Evolutionary conservation across 1,140 invertebrate species (phyloP), one percentile per base, ranked within the genome.

Genomic region (Lamellibrachia luymesi): DNA sequence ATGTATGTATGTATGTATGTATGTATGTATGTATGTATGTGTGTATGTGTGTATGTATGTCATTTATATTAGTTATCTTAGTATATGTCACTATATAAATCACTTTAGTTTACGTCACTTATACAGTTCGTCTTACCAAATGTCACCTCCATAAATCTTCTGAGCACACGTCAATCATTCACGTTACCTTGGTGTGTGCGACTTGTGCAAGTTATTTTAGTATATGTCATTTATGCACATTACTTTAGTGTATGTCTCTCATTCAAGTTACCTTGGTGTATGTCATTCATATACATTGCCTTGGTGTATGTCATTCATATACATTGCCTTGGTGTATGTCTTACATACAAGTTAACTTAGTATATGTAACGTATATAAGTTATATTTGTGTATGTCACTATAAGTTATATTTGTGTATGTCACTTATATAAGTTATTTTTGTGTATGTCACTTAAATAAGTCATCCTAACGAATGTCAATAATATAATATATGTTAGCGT

Each of bases 1-100:
- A 51, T 91, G 90, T 91, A 51, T 91, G 90, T 91, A 50, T 91
- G 90, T 13, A 50, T 91, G 25, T 91, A 22, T 25, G 90, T 91
- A 22, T 25, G n/a, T 91, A 10, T 25, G 90, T 91, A n/a, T 4
- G 90, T 27, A n/a, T 38, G 64, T 17, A 22, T 80, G 64, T 17
- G 25, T 22, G 17, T 17, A 22, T 22, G 8, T 2, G 64, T 22
- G 64, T 80, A 80, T 80, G 4, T 80, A 80, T 80, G 64, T 17
- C 64, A 80, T 80, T 10, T 2, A 80, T 80, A 80, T 2, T 80
- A 22, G 13, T 80, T 38, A 38, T 38, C 38, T 38, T 38, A 38
- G 38, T 38, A 38, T 38, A 38, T 38, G 38, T 38, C 38, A 38
- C 38, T 38, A 38, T 38, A 38, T 22, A 80, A 22, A 2, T 80